Base-by-base conservation (phyloP, 2,113 vertebrate species). In the Megaceryle maxima region DNA sequence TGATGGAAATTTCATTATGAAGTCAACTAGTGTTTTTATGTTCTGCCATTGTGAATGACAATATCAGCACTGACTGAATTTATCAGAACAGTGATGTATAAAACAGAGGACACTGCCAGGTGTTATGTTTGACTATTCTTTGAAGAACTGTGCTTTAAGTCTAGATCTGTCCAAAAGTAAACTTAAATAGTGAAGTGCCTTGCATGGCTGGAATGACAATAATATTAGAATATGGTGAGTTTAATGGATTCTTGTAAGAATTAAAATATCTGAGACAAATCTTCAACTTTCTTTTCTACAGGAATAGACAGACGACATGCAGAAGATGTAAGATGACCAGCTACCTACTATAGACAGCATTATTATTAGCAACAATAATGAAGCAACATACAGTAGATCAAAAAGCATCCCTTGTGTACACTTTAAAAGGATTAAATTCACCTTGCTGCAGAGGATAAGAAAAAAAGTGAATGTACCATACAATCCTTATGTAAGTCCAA, bases 391-490 rank as follows among this genome's bases (percentile, higher is more conserved):
- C 3, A 80, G 18, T 44, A 88, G 57, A 82, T 89, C 73, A 87
- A 91, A 92, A 84, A 76, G 2, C 66, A 51, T 66, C 12, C 20
- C 48, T 63, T 92, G 19, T 39, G 79, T 83, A 57, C 21, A 73
- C 9, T 13, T 25, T 93, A 57, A 92, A 92, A 84, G 19, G 55
- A 89, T 82, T 93, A 82, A 89, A 92, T 85, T 89, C 53, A 92
- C 74, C 74, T 96, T 91, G 62, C 53, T 85, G 85, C 85, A 88
- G 63, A 93, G 50, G 57, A 83, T 86, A 66, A 92, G 62, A 90
- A 68, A 60, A 37, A 88, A 92, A 91, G 82, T 85, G 90, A 87
- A 93, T 90, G 67, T 79, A 69, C 66, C 44, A 0, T 89, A 76
- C 76, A 94, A 96, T 92, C 63, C 24, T 31, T 19, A n/a, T 22